Percentiles rank a stretch among this genome's conserved stretches.
phyloP scores from a whole-genome alignment of 2,888 invertebrate genomes.

The Hyles lineata region DNA sequence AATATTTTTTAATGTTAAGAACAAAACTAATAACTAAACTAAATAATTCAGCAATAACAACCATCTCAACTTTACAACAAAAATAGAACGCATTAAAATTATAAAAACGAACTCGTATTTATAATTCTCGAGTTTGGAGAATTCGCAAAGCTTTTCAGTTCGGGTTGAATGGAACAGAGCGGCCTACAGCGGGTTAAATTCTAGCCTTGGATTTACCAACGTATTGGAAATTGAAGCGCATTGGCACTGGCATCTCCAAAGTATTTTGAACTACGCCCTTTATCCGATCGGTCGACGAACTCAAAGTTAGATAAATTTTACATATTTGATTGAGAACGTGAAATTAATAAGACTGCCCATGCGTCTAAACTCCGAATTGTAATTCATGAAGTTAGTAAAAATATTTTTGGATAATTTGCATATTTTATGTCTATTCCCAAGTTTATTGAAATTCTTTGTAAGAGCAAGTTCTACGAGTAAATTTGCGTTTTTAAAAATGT shows the following conservation, averaged over 20 bases:
- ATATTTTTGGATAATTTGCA: background rate
- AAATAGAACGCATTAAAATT: background rate
- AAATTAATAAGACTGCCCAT: conserved; percentile 6
- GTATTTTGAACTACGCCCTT: conserved; percentile 49
- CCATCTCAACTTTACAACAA: background rate
- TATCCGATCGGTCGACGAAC: conserved; percentile 34
- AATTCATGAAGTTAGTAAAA: background rate
- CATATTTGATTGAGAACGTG: conserved; percentile 26
- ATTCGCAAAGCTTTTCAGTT: background rate
- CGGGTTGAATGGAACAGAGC: conserved; percentile 23
- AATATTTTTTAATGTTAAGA: background rate
- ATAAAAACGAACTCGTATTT: background rate
- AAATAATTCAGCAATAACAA: background rate
- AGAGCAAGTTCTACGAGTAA: background rate
- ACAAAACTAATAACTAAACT: background rate
- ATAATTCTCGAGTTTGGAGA: background rate
- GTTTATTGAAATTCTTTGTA: background rate
- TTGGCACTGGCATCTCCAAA: conserved; percentile 38
- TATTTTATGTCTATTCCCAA: background rate
- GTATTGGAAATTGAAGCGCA: conserved; percentile 46
- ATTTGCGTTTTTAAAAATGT: background rate
- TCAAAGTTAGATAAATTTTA: conserved; percentile 23
- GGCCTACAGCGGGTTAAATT: conserved; percentile 40
- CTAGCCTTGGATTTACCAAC: conserved; percentile 49
- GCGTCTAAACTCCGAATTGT: background rate